Evolutionary conservation across 2,888 invertebrate species (phyloP).

Genomic region (Palloptera scutellata): DNA sequence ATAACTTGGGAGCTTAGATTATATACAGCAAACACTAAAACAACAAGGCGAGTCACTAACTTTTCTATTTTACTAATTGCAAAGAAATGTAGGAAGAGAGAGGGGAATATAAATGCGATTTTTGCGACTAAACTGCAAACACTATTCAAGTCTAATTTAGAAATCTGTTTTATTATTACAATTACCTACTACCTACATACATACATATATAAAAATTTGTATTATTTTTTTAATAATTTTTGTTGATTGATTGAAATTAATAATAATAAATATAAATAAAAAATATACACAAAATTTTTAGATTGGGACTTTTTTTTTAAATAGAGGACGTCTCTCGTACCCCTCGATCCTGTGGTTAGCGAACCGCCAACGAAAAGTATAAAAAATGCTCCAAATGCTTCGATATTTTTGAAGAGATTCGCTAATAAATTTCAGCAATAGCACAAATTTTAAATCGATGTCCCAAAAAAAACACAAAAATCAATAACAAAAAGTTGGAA

Average conservation of each 20-base stretch:
- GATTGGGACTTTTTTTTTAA: slow-evolving; percentile 28
- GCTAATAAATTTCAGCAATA: not conserved
- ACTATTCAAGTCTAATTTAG: too few species aligned
- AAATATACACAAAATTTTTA: slow-evolving; percentile 2
- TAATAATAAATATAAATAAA: slow-evolving; percentile 5
- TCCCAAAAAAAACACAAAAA: not conserved
- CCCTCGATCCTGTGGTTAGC: too few species aligned
- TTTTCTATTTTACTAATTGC: slow-evolving; percentile 20
- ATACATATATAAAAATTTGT: not conserved
- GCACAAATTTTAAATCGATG: not conserved
- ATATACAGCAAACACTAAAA: slow-evolving; percentile 15
- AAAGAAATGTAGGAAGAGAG: not conserved
- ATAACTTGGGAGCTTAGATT: not conserved
- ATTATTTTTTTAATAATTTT: not conserved
- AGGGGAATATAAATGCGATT: not conserved
- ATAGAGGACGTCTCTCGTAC: too few species aligned
- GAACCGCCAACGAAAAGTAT: too few species aligned
- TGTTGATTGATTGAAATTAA: slow-evolving; percentile 4
- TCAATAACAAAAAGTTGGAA: not conserved
- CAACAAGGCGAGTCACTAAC: slow-evolving; percentile 31
- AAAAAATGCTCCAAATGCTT: not conserved
- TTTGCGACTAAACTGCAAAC: not conserved
- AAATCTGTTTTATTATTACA: too few species aligned
- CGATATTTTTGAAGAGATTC: too few species aligned
- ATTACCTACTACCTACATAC: too few species aligned